These are phyloP conservation scores for Motacilla tschutschensis DNA, from an alignment of 2,113 vertebrate species.

Conservation along the genomic window DNA sequence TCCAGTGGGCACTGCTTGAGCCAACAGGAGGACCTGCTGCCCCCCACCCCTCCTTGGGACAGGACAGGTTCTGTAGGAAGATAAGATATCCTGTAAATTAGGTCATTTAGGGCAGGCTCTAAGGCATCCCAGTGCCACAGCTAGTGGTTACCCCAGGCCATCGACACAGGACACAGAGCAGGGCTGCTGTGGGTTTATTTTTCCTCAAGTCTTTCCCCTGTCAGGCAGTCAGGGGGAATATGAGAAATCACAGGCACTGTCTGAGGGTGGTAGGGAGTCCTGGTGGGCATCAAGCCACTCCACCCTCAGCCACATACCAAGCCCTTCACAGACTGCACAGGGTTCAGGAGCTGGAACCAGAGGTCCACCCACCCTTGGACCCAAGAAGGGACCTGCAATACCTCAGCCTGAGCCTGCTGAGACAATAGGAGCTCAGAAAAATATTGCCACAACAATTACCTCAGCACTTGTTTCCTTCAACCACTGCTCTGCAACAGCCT, in stretches of 20 bases:
- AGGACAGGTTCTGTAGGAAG: not conserved
- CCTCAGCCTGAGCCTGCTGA: not conserved
- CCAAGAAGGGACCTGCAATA: not conserved
- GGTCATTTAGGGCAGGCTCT: not conserved
- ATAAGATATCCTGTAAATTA: not conserved
- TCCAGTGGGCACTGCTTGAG: not conserved
- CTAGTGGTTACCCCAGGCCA: not conserved
- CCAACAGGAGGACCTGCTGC: not conserved
- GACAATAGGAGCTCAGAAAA: not conserved
- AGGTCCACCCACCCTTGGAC: not conserved
- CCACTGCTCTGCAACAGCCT: not conserved
- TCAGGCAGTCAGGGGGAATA: not conserved
- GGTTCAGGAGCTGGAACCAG: not conserved
- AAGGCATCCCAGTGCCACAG: not conserved
- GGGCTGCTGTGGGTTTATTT: not conserved
- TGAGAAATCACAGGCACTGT: not conserved
- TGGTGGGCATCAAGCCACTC: not conserved
- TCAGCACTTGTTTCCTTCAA: not conserved
- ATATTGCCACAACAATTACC: not conserved
- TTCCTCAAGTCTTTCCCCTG: not conserved
- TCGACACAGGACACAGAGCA: rapidly evolving
- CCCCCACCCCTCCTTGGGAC: not conserved
- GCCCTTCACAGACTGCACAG: not conserved
- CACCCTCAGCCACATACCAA: not conserved
- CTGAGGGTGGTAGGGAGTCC: not conserved